These are phyloP conservation scores for Pionites leucogaster DNA, from an alignment of 2,113 vertebrate genomes.

Conservation along the genomic window DNA sequence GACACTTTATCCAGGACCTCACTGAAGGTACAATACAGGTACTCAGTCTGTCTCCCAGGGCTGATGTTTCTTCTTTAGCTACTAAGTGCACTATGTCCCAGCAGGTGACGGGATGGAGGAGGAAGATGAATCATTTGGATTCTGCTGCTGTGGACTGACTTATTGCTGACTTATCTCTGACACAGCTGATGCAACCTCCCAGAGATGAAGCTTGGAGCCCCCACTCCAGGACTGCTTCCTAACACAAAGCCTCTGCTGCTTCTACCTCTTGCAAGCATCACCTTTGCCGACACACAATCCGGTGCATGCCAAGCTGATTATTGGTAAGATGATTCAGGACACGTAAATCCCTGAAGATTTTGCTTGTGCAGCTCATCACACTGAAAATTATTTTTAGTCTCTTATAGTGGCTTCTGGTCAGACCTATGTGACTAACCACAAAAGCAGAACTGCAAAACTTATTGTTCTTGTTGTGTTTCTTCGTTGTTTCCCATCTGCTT, in stretches of 20 bases:
- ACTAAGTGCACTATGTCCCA: background rate
- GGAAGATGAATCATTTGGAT: constrained; percentile 20
- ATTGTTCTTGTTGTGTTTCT: background rate
- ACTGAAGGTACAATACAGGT: accelerated
- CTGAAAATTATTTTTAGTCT: background rate
- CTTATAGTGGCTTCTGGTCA: background rate
- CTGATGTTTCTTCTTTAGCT: background rate
- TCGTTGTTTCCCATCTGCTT: background rate
- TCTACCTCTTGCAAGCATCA: background rate
- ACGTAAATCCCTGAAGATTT: background rate
- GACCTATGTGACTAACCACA: background rate
- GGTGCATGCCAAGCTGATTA: background rate
- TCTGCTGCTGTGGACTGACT: background rate
- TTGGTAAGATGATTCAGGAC: background rate
- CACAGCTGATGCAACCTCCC: background rate
- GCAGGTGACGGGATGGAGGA: background rate
- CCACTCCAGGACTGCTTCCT: background rate
- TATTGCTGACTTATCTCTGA: constrained; percentile 12
- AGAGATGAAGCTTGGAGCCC: background rate
- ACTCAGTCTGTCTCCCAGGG: background rate
- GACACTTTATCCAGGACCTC: background rate
- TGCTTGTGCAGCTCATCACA: background rate
- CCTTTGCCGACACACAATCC: background rate
- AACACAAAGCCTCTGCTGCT: background rate
- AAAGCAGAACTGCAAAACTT: background rate